These are phyloP conservation scores for Leptosomus discolor DNA, from an alignment of 2,113 vertebrate genomes.

Conservation along the genomic window DNA sequence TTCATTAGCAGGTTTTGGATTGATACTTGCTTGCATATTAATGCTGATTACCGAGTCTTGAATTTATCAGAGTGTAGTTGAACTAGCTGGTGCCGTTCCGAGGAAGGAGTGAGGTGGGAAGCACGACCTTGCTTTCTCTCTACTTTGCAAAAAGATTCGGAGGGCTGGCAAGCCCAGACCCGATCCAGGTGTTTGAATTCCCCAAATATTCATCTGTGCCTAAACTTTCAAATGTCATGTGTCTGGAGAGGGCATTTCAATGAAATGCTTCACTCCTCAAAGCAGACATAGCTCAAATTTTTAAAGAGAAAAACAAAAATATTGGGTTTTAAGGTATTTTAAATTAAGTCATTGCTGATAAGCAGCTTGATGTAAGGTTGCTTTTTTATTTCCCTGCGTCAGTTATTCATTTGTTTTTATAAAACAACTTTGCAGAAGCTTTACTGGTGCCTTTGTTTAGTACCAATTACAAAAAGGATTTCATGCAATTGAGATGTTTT, in stretches of 20 bases:
- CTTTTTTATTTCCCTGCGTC: neutral
- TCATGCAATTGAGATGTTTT: slow-evolving; percentile 69
- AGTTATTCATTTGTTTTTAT: slow-evolving; percentile 41
- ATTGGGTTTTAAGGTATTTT: slow-evolving; percentile 51
- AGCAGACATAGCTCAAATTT: slow-evolving; percentile 44
- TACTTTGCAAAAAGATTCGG: neutral
- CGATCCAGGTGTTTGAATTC: slow-evolving; percentile 72
- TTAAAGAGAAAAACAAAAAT: slow-evolving; percentile 28
- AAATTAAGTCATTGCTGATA: neutral
- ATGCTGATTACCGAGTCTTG: slow-evolving; percentile 26
- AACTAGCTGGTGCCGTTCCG: neutral
- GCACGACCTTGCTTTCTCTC: slow-evolving; percentile 21
- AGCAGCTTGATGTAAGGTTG: slow-evolving; percentile 47
- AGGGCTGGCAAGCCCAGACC: slow-evolving; percentile 55
- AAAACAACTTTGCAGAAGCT: slow-evolving; percentile 56
- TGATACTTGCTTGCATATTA: slow-evolving; percentile 65
- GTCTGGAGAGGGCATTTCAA: slow-evolving; percentile 68
- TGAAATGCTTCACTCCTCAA: slow-evolving; percentile 52
- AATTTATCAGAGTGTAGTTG: slow-evolving; percentile 35
- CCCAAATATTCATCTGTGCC: slow-evolving; percentile 62
- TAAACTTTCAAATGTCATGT: slow-evolving; percentile 67
- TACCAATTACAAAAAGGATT: slow-evolving; percentile 67
- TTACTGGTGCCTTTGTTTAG: slow-evolving; percentile 68
- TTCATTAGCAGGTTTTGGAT: slow-evolving; percentile 58
- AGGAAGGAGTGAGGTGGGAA: slow-evolving; percentile 22